Evolutionary conservation across 2,888 invertebrate genomes (phyloP).

Genomic region (Drymonia ruficornis): DNA sequence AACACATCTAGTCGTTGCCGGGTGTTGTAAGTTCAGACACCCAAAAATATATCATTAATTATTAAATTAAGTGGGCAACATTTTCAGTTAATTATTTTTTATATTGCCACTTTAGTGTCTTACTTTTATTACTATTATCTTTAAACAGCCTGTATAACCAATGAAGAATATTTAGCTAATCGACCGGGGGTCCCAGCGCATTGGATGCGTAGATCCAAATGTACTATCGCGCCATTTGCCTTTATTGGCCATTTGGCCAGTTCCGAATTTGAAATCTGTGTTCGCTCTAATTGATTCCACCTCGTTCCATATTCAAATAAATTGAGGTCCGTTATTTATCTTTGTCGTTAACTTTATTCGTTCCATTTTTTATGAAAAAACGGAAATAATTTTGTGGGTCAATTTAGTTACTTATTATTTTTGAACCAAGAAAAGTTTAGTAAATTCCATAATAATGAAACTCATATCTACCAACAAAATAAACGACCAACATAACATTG

Average conservation of each 20-base stretch:
- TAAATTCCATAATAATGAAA: neutral
- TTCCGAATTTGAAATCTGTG: conserved; percentile 62
- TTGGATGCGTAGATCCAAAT: conserved; percentile 55
- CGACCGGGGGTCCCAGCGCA: conserved; percentile 45
- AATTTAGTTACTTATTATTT: neutral
- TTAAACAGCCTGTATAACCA: conserved; percentile 10
- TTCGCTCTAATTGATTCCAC: conserved; percentile 71
- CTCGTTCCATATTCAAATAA: conserved; percentile 59
- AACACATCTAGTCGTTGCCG: neutral
- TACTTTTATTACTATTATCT: neutral
- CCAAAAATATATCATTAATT: no score
- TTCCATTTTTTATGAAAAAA: conserved; percentile 16
- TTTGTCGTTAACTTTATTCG: conserved; percentile 22
- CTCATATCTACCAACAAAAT: neutral
- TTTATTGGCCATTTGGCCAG: conserved; percentile 78
- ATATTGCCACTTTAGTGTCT: no score
- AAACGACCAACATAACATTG: neutral
- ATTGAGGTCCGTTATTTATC: conserved; percentile 47
- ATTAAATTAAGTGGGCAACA: no score
- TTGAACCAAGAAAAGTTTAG: no score
- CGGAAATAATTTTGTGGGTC: conserved; percentile 5
- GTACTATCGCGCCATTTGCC: conserved; percentile 70
- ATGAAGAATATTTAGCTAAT: conserved; percentile 16
- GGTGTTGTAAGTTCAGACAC: no score
- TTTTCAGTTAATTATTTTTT: no score